phyloP scores from a whole-genome alignment of 2,888 invertebrate genomes.

The Arctia plantaginis region DNA sequence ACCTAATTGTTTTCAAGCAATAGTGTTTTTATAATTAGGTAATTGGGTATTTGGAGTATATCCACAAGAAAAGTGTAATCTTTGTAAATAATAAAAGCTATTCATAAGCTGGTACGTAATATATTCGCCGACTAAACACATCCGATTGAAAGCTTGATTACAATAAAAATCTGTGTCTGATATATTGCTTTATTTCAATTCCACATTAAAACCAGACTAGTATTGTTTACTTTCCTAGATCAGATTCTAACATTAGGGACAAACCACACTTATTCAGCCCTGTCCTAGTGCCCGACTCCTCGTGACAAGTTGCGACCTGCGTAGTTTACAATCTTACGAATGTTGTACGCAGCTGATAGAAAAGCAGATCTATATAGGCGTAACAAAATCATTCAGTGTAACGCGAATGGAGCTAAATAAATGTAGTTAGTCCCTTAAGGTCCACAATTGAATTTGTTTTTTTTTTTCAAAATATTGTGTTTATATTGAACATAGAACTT shows the following conservation, averaged over 20 bases:
- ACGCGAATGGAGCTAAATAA: neutral
- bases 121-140: neutral
- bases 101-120: neutral
- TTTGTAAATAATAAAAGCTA: neutral
- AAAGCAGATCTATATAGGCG: neutral
- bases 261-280: neutral
- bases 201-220: constrained; percentile 17
- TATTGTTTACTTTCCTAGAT: neutral
- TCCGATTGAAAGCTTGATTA: neutral
- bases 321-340: neutral
- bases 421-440: neutral
- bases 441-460: neutral
- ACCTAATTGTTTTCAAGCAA: no score
- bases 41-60: neutral
- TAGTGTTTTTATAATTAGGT: no score
- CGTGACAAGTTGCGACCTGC: neutral
- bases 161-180: constrained; percentile 9
- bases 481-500: neutral
- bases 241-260: constrained; percentile 1
- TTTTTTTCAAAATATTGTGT: neutral
- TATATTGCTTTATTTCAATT: constrained; percentile 18
- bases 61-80: neutral
- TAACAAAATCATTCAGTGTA: neutral
- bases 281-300: neutral
- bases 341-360: neutral